Evolutionary conservation across 2,888 invertebrate species (phyloP).

Genomic region (Hirtodrosophila histrioides): DNA sequence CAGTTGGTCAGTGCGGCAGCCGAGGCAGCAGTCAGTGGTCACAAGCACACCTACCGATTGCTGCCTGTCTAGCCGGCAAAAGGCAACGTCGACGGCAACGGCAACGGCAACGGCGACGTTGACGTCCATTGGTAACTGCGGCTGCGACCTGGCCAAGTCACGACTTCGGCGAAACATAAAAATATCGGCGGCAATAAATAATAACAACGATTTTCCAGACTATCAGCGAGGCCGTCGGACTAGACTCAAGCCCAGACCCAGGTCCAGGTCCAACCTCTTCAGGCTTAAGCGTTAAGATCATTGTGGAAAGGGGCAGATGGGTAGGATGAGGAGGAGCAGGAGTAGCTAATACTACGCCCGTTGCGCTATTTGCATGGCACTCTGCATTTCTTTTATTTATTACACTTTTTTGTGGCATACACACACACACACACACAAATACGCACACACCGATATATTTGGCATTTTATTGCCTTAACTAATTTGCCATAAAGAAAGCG

Average conservation of each 20-base stretch:
- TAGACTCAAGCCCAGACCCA: not conserved
- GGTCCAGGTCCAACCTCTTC: not conserved
- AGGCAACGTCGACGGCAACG: constrained; percentile 22
- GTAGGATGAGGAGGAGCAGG: constrained; percentile 4
- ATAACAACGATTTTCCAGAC: constrained; percentile 81
- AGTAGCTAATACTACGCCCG: constrained; percentile 54
- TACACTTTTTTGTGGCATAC: constrained; percentile 43
- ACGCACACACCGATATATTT: constrained; percentile 34
- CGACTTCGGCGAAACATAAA: constrained; percentile 81
- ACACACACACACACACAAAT: constrained; percentile 7
- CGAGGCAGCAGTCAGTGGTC: constrained; percentile 45
- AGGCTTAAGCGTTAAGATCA: not conserved
- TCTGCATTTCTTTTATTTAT: constrained; percentile 61
- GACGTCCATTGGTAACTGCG: constrained; percentile 35
- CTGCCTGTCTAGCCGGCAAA: constrained; percentile 47
- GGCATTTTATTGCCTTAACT: constrained; percentile 71
- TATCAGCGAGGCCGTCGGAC: constrained; percentile 60
- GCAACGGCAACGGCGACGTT: constrained; percentile 25
- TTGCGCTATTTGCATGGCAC: constrained; percentile 66
- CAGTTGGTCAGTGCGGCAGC: constrained; percentile 45
- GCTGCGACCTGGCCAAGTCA: constrained; percentile 73
- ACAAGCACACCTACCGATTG: constrained; percentile 67
- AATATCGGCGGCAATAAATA: constrained; percentile 80
- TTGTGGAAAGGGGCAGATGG: not conserved
- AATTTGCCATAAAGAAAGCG: constrained; percentile 75